Percentiles rank a stretch among this genome's conserved stretches.
Evolutionary conservation across 2,888 invertebrate genomes (phyloP).

Genomic region (Lobophora halterata): DNA sequence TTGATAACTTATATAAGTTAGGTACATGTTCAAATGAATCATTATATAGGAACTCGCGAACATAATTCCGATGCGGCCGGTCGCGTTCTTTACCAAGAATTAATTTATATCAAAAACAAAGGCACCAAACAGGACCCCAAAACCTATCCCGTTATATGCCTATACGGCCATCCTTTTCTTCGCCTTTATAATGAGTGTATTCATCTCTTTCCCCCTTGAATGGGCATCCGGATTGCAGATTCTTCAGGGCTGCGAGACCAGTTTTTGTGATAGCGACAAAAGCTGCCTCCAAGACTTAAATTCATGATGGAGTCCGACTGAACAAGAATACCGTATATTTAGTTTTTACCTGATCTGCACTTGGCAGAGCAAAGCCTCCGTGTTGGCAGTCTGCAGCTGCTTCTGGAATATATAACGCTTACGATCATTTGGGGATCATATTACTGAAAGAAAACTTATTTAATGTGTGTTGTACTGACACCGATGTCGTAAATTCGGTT

Average conservation of each 20-base stretch:
- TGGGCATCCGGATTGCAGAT: constrained; percentile 68
- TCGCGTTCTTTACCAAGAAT: constrained; percentile 46
- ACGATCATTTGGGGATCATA: neutral
- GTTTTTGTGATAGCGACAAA: constrained; percentile 55
- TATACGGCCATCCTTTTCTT: constrained; percentile 46
- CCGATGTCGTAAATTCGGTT: too few relatives aligned
- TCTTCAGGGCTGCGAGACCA: constrained; percentile 52
- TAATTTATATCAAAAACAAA: constrained; percentile 54
- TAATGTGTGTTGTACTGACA: too few relatives aligned
- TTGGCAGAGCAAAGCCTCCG: constrained; percentile 16
- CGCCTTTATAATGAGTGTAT: constrained; percentile 26
- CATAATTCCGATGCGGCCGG: constrained; percentile 37
- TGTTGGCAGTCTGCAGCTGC: constrained; percentile 25
- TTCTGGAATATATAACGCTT: constrained; percentile 6
- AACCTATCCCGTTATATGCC: constrained; percentile 65
- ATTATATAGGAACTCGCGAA: constrained; percentile 34
- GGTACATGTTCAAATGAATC: too few relatives aligned
- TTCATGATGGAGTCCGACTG: constrained; percentile 31
- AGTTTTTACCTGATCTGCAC: constrained; percentile 19
- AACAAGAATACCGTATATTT: constrained; percentile 27
- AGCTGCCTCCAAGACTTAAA: constrained; percentile 28
- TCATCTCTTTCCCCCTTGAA: constrained; percentile 63
- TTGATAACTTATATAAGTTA: too few relatives aligned
- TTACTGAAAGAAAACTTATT: too few relatives aligned
- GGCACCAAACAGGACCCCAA: constrained; percentile 37